Percentiles rank a stretch among this genome's conserved stretches.
phyloP scores from a whole-genome alignment of 2,797 vertebrate species.

The Lycodopsis pacificus region DNA sequence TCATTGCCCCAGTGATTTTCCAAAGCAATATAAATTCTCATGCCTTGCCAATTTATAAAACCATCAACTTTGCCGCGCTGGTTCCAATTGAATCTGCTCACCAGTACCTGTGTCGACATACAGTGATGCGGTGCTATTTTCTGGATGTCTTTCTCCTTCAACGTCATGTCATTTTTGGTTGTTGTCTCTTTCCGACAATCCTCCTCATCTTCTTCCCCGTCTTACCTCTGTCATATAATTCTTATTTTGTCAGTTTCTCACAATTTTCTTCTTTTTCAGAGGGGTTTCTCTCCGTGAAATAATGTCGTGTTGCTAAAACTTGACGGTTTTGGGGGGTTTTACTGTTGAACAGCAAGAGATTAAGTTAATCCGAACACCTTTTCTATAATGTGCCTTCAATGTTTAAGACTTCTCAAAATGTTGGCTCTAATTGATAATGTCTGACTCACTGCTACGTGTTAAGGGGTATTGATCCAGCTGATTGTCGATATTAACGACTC shows the following conservation, averaged over 20 bases:
- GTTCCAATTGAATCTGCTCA: background rate
- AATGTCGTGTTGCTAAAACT: background rate
- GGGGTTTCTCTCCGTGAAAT: background rate
- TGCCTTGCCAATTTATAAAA: background rate
- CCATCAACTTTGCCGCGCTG: background rate
- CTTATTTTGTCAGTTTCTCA: background rate
- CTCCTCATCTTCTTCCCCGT: background rate
- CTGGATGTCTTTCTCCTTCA: background rate
- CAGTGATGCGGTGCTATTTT: too few relatives aligned
- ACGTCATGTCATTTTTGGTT: constrained; percentile 1
- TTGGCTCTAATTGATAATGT: background rate
- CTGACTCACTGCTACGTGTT: background rate
- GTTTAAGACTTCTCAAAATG: background rate
- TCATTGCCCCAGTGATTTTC: too few relatives aligned
- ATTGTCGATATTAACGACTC: too few relatives aligned
- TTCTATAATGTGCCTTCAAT: background rate
- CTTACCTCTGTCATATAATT: background rate
- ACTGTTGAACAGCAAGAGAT: background rate
- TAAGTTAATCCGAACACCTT: background rate
- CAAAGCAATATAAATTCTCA: too few relatives aligned
- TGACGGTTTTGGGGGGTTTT: background rate
- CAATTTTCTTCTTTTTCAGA: background rate
- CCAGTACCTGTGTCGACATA: background rate
- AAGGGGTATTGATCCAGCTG: background rate
- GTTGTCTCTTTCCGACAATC: background rate